Conservation (phyloP, 2,888 invertebrate genomes). For the Apamea crenata region DNA sequence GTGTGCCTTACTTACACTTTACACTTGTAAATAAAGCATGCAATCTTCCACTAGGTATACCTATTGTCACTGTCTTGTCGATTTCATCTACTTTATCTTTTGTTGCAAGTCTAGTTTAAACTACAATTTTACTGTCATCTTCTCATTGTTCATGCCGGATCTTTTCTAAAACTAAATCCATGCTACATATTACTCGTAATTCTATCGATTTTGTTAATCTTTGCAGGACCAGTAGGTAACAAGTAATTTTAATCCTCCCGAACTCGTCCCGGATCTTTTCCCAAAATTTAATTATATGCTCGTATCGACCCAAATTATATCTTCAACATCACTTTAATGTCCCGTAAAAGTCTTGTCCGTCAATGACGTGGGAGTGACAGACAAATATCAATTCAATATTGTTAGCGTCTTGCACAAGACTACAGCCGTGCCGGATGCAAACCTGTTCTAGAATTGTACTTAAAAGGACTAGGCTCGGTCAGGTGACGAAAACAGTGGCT, state of each 20-base stretch:
- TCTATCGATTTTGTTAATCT: not conserved
- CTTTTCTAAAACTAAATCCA: not conserved
- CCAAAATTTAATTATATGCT: not conserved
- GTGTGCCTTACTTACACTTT: conserved; percentile 29
- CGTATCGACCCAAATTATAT: not conserved
- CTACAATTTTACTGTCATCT: too few relatives aligned
- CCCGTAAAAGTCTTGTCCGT: conserved; percentile 57
- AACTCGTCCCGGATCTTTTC: not conserved
- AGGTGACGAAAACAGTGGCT: conserved; percentile 61
- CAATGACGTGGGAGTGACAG: conserved; percentile 64
- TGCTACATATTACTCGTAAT: not conserved
- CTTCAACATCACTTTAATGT: conserved; percentile 17
- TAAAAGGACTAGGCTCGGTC: conserved; percentile 63
- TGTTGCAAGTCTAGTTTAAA: not conserved
- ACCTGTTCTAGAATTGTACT: conserved; percentile 70
- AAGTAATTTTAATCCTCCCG: not conserved
- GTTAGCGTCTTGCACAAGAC: conserved; percentile 57
- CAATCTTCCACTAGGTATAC: conserved; percentile 1
- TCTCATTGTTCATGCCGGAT: not conserved
- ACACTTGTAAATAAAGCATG: conserved; percentile 3
- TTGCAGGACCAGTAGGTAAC: not conserved
- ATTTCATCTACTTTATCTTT: not conserved
- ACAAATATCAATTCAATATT: conserved; percentile 56
- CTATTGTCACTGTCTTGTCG: not conserved
- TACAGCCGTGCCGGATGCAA: conserved; percentile 65